Evolutionary conservation across 2,888 invertebrate genomes (phyloP).

Genomic region (Tipula unca): DNA sequence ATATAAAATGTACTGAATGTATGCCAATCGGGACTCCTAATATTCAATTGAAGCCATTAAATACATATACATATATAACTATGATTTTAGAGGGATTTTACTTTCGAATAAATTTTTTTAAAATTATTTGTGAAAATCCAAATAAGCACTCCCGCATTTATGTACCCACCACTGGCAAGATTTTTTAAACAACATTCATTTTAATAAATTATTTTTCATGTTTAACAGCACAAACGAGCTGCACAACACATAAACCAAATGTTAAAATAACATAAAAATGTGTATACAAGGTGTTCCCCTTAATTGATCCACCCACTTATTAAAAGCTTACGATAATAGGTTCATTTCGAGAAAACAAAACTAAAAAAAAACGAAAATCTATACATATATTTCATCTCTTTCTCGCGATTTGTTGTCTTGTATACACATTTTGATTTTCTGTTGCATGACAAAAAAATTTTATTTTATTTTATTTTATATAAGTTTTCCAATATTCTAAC

Average conservation of each 20-base stretch:
- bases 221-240: not conserved
- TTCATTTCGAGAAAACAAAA: not conserved
- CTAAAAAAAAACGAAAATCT: not conserved
- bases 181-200: not conserved
- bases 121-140: not conserved
- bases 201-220: not conserved
- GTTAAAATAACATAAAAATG: not conserved
- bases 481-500: slow-evolving; percentile 8
- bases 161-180: not conserved
- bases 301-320: not conserved
- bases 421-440: not conserved
- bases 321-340: not conserved
- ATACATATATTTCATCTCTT: not conserved
- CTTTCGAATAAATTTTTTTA: too few species aligned
- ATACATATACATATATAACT: too few species aligned
- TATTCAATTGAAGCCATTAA: too few species aligned
- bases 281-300: not conserved
- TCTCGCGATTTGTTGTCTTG: not conserved
- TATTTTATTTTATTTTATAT: not conserved
- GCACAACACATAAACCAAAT: not conserved
- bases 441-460: not conserved
- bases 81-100: too few species aligned
- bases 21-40: too few species aligned
- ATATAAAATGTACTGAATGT: too few species aligned
- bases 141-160: not conserved